Percentiles rank a stretch among this genome's conserved stretches.
phyloP scores from a whole-genome alignment of 2,113 vertebrate species.

The Microcebus jonahi region DNA sequence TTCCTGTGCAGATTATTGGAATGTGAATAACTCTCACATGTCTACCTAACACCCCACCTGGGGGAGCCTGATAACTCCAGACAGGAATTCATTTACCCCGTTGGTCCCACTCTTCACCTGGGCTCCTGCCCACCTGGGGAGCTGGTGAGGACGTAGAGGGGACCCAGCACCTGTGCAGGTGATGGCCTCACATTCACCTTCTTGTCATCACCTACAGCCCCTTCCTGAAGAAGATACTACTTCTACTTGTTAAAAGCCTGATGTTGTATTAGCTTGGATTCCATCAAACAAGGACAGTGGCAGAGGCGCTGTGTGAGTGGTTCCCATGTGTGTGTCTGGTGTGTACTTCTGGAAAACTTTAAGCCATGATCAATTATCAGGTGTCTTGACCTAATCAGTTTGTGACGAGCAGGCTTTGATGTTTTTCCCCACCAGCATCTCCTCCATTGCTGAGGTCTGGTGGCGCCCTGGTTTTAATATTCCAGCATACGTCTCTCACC shows the following conservation, averaged over 20 bases:
- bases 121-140: no score
- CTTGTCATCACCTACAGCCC: fast-evolving
- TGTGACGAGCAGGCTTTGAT: not conserved
- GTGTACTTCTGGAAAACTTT: not conserved
- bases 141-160: not conserved
- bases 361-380: no score
- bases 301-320: fast-evolving
- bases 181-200: not conserved
- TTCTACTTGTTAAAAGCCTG: not conserved
- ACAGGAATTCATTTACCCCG: not conserved
- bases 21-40: no score
- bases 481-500: not conserved
- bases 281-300: not conserved
- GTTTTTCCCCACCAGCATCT: not conserved
- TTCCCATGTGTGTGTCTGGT: not conserved
- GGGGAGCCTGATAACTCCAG: no score
- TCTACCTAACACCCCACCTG: fast-evolving
- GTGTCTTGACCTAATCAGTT: not conserved
- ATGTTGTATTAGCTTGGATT: not conserved
- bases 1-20: not conserved
- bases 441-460: fast-evolving
- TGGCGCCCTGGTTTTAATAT: fast-evolving
- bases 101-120: not conserved
- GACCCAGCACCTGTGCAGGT: no score
- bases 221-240: not conserved